Evolutionary conservation across 2,113 vertebrate species (phyloP).

Genomic region (Phylloscopus trochiloides): DNA sequence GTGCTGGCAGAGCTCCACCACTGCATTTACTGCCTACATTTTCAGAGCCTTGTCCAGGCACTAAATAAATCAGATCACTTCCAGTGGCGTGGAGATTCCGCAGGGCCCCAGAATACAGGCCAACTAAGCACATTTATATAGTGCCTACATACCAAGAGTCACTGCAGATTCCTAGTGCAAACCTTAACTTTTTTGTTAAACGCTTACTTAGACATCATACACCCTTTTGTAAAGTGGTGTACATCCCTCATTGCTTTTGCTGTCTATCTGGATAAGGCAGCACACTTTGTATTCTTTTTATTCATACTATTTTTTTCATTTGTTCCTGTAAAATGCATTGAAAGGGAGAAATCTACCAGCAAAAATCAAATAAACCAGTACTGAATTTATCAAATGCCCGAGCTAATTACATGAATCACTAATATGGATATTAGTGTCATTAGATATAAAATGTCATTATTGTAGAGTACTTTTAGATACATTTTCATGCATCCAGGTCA

Average conservation of each 20-base stretch:
- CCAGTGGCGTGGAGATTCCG: background rate
- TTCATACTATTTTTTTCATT: background rate
- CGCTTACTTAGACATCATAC: background rate
- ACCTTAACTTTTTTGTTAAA: background rate
- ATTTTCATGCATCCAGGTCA: background rate
- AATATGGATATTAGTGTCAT: background rate
- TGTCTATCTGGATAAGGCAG: background rate
- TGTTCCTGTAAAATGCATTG: background rate
- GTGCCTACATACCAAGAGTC: background rate
- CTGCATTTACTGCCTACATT: background rate
- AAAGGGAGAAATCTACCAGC: background rate
- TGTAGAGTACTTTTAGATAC: background rate
- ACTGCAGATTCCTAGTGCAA: background rate
- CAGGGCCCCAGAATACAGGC: background rate
- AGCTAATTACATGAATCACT: background rate
- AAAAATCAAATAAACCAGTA: background rate
- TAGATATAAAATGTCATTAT: background rate
- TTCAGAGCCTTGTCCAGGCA: background rate
- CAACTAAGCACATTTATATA: background rate
- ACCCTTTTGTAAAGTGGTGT: background rate
- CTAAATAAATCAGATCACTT: background rate
- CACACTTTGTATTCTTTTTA: background rate
- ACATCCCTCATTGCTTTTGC: background rate
- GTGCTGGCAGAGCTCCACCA: background rate
- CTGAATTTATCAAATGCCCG: background rate